These are phyloP conservation scores for Periparus ater DNA, from an alignment of 2,797 vertebrate species.

Conservation along the genomic window DNA sequence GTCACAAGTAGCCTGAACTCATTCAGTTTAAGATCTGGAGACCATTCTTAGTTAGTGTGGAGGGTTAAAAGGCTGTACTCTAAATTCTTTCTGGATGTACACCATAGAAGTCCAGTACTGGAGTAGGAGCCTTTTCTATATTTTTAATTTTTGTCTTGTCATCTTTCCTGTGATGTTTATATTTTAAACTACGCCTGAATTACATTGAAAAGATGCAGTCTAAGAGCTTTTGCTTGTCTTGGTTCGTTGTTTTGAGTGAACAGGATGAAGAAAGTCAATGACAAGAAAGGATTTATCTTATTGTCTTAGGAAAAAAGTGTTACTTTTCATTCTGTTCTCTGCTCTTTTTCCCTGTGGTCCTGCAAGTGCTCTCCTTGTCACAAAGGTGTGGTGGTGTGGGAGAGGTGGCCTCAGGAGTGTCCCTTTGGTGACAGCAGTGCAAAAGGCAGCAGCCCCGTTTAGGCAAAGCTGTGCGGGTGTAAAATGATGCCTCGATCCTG, in stretches of 20 bases:
- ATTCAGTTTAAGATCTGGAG: not conserved
- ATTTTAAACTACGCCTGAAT: rapidly evolving
- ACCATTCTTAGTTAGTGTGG: not conserved
- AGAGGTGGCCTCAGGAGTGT: not conserved
- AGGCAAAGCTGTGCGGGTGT: not conserved
- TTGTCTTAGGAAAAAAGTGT: rapidly evolving
- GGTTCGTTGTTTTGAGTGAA: rapidly evolving
- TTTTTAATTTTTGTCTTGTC: not conserved
- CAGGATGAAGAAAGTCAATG: not conserved
- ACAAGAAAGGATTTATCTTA: not conserved
- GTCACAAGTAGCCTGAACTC: not conserved
- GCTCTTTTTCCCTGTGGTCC: not conserved
- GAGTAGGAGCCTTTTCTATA: not conserved
- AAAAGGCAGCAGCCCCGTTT: not conserved
- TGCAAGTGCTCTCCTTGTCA: rapidly evolving
- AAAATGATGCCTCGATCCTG: not conserved
- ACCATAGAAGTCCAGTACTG: rapidly evolving
- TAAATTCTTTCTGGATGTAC: not conserved
- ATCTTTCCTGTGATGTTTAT: not conserved
- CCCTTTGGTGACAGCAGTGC: not conserved
- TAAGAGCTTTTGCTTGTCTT: not conserved
- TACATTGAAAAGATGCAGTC: rapidly evolving
- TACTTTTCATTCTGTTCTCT: not conserved
- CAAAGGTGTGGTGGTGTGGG: not conserved
- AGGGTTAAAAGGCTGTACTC: not conserved